A percentile compares a stretch with the other conserved stretches of the same genome.
These are phyloP conservation scores for Betta splendens DNA, from an alignment of 2,797 vertebrate species.

Conservation along the genomic window DNA sequence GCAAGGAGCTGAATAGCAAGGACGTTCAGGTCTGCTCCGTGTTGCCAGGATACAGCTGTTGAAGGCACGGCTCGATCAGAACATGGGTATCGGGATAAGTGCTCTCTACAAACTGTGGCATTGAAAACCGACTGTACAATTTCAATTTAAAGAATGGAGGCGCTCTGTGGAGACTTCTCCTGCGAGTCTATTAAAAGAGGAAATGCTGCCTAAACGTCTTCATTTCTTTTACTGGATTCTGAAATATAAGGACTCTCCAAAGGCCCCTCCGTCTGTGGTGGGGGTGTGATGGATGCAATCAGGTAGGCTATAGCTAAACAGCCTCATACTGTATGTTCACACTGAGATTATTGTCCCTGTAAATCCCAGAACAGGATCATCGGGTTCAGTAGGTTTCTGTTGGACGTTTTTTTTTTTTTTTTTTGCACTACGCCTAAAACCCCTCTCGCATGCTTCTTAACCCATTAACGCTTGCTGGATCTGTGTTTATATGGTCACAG, in stretches of 20 bases:
- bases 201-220: constrained; percentile 11
- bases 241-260: constrained; percentile 16
- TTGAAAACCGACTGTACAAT: constrained; percentile 37
- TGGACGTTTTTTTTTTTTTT: constrained; percentile 10
- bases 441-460: constrained; percentile 8
- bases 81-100: constrained; percentile 55
- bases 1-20: constrained; percentile 71
- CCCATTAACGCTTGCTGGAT: not conserved
- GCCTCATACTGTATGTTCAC: constrained; percentile 23
- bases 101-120: constrained; percentile 49
- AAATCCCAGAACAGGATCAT: constrained; percentile 65
- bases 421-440: not conserved
- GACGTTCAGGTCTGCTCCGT: constrained; percentile 71
- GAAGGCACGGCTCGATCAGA: constrained; percentile 61
- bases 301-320: constrained; percentile 46
- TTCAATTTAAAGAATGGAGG: constrained; percentile 27
- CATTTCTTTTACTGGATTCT: constrained; percentile 17
- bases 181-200: not conserved
- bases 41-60: constrained; percentile 80
- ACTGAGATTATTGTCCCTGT: constrained; percentile 38
- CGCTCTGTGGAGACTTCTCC: constrained; percentile 25
- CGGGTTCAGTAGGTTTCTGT: constrained; percentile 58
- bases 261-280: constrained; percentile 19
- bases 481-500: constrained; percentile 1
- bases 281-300: constrained; percentile 36